Conservation (phyloP, 2,888 invertebrate genomes). For the Cerastoderma edule region DNA sequence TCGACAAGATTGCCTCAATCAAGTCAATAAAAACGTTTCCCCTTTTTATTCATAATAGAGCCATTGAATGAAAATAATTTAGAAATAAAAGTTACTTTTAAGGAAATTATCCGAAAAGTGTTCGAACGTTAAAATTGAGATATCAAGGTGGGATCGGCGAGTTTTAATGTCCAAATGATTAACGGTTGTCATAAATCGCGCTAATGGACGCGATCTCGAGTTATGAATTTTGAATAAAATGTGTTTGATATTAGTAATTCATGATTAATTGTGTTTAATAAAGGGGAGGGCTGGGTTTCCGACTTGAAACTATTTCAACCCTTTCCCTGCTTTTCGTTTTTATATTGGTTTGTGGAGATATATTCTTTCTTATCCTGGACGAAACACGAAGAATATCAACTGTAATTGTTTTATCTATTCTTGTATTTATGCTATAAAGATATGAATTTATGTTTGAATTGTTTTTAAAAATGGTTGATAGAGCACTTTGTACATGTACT, state of each 20-base stretch:
- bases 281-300: conserved; percentile 4
- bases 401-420: too few relatives aligned
- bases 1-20: too few relatives aligned
- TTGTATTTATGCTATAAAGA: too few relatives aligned
- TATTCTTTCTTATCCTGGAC: too few relatives aligned
- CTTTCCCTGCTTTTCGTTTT: background rate
- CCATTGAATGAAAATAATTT: conserved; percentile 22
- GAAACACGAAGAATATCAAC: too few relatives aligned
- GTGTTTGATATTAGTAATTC: conserved; percentile 24
- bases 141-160: conserved; percentile 8
- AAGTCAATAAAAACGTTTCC: too few relatives aligned
- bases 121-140: conserved; percentile 26
- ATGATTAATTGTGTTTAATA: conserved; percentile 26
- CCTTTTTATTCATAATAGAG: too few relatives aligned
- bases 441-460: too few relatives aligned
- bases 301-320: background rate
- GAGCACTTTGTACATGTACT: too few relatives aligned
- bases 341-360: too few relatives aligned
- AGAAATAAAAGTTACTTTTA: conserved; percentile 26
- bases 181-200: conserved; percentile 22
- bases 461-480: too few relatives aligned
- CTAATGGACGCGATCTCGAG: conserved; percentile 20
- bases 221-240: conserved; percentile 25
- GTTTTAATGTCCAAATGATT: conserved; percentile 23
- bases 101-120: conserved; percentile 25